Base-by-base conservation (phyloP, 1,140 invertebrate genomes). In the Tachypleus tridentatus region DNA sequence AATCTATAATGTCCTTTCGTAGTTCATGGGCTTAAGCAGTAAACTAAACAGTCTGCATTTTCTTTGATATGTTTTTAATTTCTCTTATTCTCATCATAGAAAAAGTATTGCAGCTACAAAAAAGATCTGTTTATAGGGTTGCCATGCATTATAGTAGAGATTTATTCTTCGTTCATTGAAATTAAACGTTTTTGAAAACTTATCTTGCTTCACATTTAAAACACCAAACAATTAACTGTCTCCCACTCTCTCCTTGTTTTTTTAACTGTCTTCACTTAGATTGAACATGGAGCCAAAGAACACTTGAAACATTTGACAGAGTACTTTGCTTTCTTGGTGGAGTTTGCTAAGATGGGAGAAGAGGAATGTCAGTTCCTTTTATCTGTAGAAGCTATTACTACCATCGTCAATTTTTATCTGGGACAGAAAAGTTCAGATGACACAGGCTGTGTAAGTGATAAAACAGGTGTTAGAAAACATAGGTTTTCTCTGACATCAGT, bases 321-420 rank as follows among this genome's bases (percentile, higher is more conserved):
- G 74, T 96, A 93, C 74, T 96, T 96, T 76, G 85, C 86, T 9
- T 86, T 96, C 72, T 77, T 97, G 61, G 87, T 91, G 72, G 93
- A 96, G 75, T 96, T 95, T 76, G 90, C 91, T 70, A 90, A 93
- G 75, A 91, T 95, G 87, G 93, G 93, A 2, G 91, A 94, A 64
- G 90, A 93, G 69, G 93, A 97, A 74, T 87, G 87, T 48, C 81
- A 87, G 72, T 95, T 95, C 76, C 78, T 97, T 66, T 82, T 95
- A 61, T 82, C 87, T 51, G 86, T 91, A 49, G 87, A 91, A 69
- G 86, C 91, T 10, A 94, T 96, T 53, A 87, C 88, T 29, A 90
- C 85, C 6, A 89, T 95, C 83, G 86, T 94, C 4, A 87, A 87
- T 71, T 97, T 97, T 77, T 96, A 96, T 80, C 79, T 96, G 57